Evolutionary conservation across 2,888 invertebrate species (phyloP).

Genomic region (Oeneis ivallda): DNA sequence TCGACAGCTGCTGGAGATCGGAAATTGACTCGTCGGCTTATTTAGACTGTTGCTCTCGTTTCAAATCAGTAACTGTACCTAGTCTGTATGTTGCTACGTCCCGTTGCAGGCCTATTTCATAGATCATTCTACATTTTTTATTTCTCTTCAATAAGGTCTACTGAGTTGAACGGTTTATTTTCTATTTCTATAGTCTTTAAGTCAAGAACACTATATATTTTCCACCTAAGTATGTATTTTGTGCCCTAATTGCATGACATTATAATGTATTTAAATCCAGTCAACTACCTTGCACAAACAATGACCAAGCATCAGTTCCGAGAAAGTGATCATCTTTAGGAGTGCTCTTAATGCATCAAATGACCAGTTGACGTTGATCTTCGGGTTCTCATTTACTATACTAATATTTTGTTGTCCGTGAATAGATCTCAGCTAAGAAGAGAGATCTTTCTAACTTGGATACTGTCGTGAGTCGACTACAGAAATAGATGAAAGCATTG

Average conservation of each 20-base stretch:
- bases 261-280: conserved; percentile 11
- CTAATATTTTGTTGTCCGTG: conserved; percentile 47
- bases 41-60: conserved; percentile 30
- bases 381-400: conserved; percentile 47
- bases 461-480: conserved; percentile 61
- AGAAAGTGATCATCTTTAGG: conserved; percentile 57
- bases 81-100: conserved; percentile 12
- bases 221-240: neutral
- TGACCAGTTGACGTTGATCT: conserved; percentile 54
- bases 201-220: neutral
- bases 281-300: conserved; percentile 27
- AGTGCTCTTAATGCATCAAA: conserved; percentile 46
- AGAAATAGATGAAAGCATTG: conserved; percentile 72
- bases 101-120: conserved; percentile 30
- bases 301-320: conserved; percentile 46
- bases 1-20: conserved; percentile 28
- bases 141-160: neutral
- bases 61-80: conserved; percentile 29
- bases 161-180: neutral
- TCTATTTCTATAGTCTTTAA: neutral
- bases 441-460: conserved; percentile 55
- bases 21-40: conserved; percentile 35
- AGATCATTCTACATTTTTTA: conserved; percentile 13
- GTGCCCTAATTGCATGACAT: neutral
- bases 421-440: conserved; percentile 46